phyloP scores from a whole-genome alignment of 2,797 vertebrate genomes.

The Rhadinocentrus ornatus region DNA sequence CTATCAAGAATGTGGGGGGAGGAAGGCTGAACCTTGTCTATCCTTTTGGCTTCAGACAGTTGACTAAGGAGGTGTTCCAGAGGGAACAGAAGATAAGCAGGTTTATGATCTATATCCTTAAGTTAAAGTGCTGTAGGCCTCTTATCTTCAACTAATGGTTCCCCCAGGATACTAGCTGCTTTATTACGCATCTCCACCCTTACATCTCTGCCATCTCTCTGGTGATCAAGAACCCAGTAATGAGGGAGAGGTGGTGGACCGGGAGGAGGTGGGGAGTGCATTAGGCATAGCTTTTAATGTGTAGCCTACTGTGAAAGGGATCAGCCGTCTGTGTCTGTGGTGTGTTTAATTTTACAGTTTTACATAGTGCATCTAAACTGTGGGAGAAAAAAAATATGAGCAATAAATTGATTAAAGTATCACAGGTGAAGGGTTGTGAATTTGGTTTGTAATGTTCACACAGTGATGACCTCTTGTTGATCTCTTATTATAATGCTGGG shows the following conservation, averaged over 20 bases:
- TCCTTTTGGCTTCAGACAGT: slow-evolving; percentile 47
- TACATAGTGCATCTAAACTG: slow-evolving; percentile 40
- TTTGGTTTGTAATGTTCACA: slow-evolving; percentile 58
- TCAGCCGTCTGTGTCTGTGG: slow-evolving; percentile 13
- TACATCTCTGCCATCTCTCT: slow-evolving; percentile 73
- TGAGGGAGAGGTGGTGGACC: slow-evolving; percentile 59
- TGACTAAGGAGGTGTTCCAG: slow-evolving; percentile 53
- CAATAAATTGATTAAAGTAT: slow-evolving; percentile 65
- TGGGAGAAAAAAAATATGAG: slow-evolving; percentile 37
- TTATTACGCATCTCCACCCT: slow-evolving; percentile 74
- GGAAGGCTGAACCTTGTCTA: slow-evolving; percentile 13
- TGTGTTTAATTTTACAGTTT: slow-evolving; percentile 60
- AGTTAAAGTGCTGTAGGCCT: slow-evolving; percentile 61
- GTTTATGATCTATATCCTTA: slow-evolving; percentile 79
- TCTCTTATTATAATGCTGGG: slow-evolving; percentile 77
- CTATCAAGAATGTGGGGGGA: slow-evolving; percentile 35
- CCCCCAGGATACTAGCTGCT: slow-evolving; percentile 75
- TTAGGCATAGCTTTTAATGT: slow-evolving; percentile 49
- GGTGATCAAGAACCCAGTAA: slow-evolving; percentile 71
- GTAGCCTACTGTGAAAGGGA: slow-evolving; percentile 28
- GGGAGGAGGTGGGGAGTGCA: slow-evolving; percentile 29
- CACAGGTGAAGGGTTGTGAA: slow-evolving; percentile 59
- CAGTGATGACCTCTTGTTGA: slow-evolving; percentile 69
- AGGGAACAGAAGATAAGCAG: slow-evolving; percentile 76
- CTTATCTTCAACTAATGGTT: slow-evolving; percentile 75